Conservation (phyloP, 92 coral and sea anemone species). For the Heliopora coerulea region DNA sequence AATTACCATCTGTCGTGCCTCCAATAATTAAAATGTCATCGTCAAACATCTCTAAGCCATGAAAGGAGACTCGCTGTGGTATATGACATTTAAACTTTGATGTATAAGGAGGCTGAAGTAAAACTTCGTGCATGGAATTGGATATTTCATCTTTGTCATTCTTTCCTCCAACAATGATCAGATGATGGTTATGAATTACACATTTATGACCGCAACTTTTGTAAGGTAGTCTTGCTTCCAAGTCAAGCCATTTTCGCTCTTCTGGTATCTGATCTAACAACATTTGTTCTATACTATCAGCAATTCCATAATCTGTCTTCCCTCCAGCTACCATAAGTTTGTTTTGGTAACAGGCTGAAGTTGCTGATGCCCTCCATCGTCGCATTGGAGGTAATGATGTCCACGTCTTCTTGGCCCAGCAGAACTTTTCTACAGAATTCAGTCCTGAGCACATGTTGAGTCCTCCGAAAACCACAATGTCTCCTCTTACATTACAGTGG, state of each 20-base stretch:
- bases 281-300: constrained; percentile 1
- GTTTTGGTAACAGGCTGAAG: neutral
- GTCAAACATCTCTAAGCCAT: constrained; percentile 2
- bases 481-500: constrained; percentile 2
- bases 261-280: neutral
- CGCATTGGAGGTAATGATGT: neutral
- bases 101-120: neutral
- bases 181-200: neutral
- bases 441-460: neutral
- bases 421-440: constrained; percentile 14
- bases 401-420: neutral
- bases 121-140: neutral
- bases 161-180: neutral
- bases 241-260: neutral
- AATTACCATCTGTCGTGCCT: neutral
- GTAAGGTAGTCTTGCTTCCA: neutral
- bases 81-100: neutral
- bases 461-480: neutral
- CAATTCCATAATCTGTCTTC: neutral
- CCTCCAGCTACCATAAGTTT: constrained; percentile 9
- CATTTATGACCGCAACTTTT: neutral
- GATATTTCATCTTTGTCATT: neutral
- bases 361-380: neutral
- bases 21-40: constrained; percentile 3
- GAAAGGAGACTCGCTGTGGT: neutral